Evolutionary conservation across 2,888 invertebrate genomes (phyloP), one percentile per base, ranked within the genome.

Genomic region (Melieria omissa): DNA sequence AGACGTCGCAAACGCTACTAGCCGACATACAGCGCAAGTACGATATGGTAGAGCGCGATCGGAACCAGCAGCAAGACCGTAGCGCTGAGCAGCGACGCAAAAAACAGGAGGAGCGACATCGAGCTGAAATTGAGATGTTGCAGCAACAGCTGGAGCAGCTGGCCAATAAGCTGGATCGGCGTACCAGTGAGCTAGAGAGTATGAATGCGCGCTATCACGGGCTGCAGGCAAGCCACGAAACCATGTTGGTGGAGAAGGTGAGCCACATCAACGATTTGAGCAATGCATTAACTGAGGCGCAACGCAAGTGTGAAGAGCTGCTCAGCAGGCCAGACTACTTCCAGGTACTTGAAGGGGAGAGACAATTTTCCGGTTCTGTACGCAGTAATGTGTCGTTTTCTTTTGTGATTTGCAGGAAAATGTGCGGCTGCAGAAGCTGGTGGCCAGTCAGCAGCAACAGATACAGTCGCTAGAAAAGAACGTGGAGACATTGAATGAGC

Each of bases 231-330:
- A 90, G 89, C 16, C 90, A 91, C 66, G 92, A 92, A 79, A 86
- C 88, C 4, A 86, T 92, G 74, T 80, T 92, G 58, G 88, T 90
- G 62, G 92, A 92, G 57, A 92, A 92, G 75, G 89, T 89, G 0
- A 88, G 89, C 0, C 90, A 89, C 14, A 91, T 92, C 72, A 92
- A 92, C 83, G 88, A 90, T 60, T 78, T 92, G n/a, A 90, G 89
- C 0, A 85, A 86, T 41, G 91, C 90, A 41, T 78, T 92, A 62
- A 89, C 91, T 74, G 88, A 90, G 6, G 90, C 91, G 0, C 92
- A 92, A 77, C 77, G 84, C 7, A 88, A 88, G 55, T 88, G 85
- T 75, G 84, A 87, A 8, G 86, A 88, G 73, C 75, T 88, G 2
- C 73, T 81, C 12, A 73, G 75, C 1, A 81, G 81, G 14, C 81